Conservation (phyloP, 2,888 invertebrate species). For the Brassicogethes aeneus region DNA sequence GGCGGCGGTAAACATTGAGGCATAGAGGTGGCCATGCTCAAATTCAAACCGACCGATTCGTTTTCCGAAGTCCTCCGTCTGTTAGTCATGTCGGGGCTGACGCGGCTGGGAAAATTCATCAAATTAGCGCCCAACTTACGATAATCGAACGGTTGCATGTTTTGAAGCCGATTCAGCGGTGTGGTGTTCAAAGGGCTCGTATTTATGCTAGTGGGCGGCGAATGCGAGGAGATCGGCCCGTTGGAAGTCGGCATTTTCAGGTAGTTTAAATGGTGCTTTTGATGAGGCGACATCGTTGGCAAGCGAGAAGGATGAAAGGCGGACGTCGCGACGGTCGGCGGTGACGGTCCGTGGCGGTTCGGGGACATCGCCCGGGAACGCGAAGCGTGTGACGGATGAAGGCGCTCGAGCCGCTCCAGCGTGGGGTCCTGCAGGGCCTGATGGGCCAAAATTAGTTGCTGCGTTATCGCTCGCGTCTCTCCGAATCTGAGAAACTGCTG, state of each 20-base stretch:
- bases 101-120: slow-evolving; percentile 46
- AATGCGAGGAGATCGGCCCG: slow-evolving; percentile 50
- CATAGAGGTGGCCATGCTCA: slow-evolving; percentile 52
- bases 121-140: slow-evolving; percentile 63
- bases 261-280: slow-evolving; percentile 41
- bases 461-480: slow-evolving; percentile 77
- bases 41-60: slow-evolving; percentile 49
- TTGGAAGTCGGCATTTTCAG: slow-evolving; percentile 41
- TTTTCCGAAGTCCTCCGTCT: slow-evolving; percentile 48
- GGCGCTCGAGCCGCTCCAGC: slow-evolving; percentile 49
- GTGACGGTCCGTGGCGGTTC: slow-evolving; percentile 54
- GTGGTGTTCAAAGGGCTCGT: slow-evolving; percentile 56
- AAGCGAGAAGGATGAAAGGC: slow-evolving; percentile 39
- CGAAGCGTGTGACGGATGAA: slow-evolving; percentile 32
- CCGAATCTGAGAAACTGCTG: slow-evolving; percentile 87
- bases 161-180: slow-evolving; percentile 82
- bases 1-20: slow-evolving; percentile 52
- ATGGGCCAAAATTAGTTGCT: slow-evolving; percentile 54
- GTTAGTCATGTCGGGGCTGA: slow-evolving; percentile 34
- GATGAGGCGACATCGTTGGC: slow-evolving; percentile 43
- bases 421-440: slow-evolving; percentile 49
- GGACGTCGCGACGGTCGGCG: slow-evolving; percentile 45
- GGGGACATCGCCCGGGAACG: slow-evolving; percentile 55
- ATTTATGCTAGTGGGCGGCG: slow-evolving; percentile 49
- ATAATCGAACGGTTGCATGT: slow-evolving; percentile 93